Base-by-base conservation (phyloP, 2,113 vertebrate species). In the Oryzias celebensis region DNA sequence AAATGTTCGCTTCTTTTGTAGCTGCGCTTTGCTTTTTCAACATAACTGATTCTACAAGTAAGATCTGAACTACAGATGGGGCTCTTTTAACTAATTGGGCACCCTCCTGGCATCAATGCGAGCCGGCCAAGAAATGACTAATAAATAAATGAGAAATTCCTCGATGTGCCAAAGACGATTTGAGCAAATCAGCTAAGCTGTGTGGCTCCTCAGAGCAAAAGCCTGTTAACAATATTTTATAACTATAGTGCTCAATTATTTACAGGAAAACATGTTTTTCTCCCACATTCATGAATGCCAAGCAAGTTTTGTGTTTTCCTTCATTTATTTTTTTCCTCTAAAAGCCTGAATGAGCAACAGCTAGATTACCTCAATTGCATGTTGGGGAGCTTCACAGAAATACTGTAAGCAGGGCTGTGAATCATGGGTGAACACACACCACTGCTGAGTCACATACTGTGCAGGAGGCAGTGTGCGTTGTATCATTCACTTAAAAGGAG, bases 351-450 rank as follows among this genome's bases (percentile, higher is more conserved):
- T 76, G 60, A 68, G 61, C 47, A 55, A 4, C 52, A 54, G 44
- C 52, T 44, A 46, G n/a, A 77, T 68, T 61, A 77, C 53, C 54
- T 73, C 64, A 74, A 77, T 80, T 67, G 75, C 74, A 78, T 65
- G 58, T 73, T 72, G 62, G 73, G 59, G 54, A 62, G 65, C 46
- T 24, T 76, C 57, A 75, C 69, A 67, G 56, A 50, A 54, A 62
- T 20, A 20, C 20, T 20, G 20, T 52, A 52, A 61, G 44, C 61
- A 71, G 59, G 44, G 3, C 36, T 36, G 64, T 83, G 84, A 85
- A 59, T 83, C 84, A 79, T 50, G 52, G 49, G 55, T n/a, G 56
- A 66, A 55, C 56, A 57, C 60, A 71, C 60, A 49, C 52, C 54
- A 36, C 41, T 61, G 60, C 51, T 80, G 72, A 77, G 60, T 78